A percentile compares a stretch with the other conserved stretches of the same genome.
Evolutionary conservation across 1,140 invertebrate species (phyloP).

Genomic region (Drosophila watanabei): DNA sequence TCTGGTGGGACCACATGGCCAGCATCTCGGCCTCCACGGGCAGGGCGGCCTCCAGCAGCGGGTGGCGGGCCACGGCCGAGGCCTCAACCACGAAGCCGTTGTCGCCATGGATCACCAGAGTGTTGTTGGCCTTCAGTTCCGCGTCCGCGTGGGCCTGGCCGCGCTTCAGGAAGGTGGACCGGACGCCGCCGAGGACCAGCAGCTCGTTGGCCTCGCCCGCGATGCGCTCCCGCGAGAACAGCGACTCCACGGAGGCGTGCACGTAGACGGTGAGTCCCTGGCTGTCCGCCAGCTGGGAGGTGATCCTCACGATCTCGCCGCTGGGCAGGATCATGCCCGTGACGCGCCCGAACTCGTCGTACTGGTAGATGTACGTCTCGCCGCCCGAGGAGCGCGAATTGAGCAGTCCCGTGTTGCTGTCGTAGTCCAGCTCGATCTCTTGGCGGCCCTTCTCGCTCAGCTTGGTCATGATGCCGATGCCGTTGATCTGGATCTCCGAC

Average conservation of each 20-base stretch:
- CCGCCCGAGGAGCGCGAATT: conserved; percentile 93
- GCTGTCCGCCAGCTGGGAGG: conserved; percentile 90
- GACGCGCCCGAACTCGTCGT: conserved; percentile 94
- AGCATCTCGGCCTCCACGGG: conserved; percentile 97
- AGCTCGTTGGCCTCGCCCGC: conserved; percentile 83
- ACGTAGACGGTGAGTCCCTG: conserved; percentile 92
- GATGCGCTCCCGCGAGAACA: conserved; percentile 74
- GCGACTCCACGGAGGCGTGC: conserved; percentile 83
- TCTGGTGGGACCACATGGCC: conserved; percentile 94
- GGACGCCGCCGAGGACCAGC: conserved; percentile 88
- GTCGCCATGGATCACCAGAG: conserved; percentile 89
- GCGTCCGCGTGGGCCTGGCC: conserved; percentile 90
- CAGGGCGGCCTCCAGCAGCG: conserved; percentile 93
- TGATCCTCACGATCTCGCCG: conserved; percentile 93
- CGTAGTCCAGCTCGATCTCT: conserved; percentile 94
- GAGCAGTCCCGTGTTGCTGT: conserved; percentile 92
- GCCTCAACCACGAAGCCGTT: conserved; percentile 90
- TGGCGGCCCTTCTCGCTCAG: conserved; percentile 92
- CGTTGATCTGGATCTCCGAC: conserved; percentile 94
- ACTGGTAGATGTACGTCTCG: conserved; percentile 96
- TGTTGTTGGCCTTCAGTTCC: conserved; percentile 91
- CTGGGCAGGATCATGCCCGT: conserved; percentile 94
- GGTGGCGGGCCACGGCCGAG: conserved; percentile 93
- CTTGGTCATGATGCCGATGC: conserved; percentile 93
- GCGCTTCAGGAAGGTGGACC: conserved; percentile 87